These are phyloP conservation scores for Loripinus fragilis DNA, from an alignment of 2,888 invertebrate species.

Conservation along the genomic window DNA sequence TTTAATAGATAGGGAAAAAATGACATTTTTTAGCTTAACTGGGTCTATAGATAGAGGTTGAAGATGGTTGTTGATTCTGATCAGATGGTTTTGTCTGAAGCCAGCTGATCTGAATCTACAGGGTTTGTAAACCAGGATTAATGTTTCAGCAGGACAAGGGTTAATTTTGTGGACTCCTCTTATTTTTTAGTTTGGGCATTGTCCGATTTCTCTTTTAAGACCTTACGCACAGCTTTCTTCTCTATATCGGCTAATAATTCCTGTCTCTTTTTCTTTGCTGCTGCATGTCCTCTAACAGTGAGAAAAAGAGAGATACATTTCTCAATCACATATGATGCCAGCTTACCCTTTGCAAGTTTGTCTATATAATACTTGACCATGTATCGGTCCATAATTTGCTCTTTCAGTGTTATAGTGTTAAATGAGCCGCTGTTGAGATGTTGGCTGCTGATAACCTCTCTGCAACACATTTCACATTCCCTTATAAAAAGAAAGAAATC, in stretches of 20 bases:
- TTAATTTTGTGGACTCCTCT: no score
- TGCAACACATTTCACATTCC: conserved; percentile 1
- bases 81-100: no score
- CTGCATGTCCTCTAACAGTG: neutral
- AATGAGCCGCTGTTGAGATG: neutral
- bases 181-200: no score
- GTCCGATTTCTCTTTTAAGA: no score
- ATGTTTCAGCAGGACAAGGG: no score
- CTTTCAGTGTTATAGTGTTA: conserved; percentile 4
- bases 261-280: neutral
- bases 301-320: neutral
- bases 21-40: no score
- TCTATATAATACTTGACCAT: conserved; percentile 30
- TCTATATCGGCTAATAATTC: neutral
- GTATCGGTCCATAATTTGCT: conserved; percentile 4
- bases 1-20: no score
- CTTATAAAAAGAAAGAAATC: conserved; percentile 24
- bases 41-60: no score
- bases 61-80: no score
- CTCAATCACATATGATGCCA: neutral
- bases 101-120: no score
- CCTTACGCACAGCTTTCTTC: no score
- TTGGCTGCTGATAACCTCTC: neutral
- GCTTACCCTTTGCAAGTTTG: neutral
- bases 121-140: no score